These are phyloP conservation scores for Ceratosolen solmsi DNA, from an alignment of 1,140 invertebrate species.

Conservation along the genomic window DNA sequence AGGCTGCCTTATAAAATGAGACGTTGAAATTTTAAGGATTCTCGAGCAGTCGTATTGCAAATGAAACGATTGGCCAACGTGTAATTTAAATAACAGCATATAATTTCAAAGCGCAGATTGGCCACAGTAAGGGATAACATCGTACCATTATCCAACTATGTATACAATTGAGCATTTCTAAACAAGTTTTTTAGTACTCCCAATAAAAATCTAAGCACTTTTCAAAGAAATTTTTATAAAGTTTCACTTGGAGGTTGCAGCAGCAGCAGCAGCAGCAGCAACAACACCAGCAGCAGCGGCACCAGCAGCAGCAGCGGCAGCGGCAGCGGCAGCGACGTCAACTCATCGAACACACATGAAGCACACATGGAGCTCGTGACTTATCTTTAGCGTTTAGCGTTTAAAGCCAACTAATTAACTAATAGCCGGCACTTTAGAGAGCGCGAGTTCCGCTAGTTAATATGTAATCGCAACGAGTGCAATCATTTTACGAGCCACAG, in stretches of 20 bases:
- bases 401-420: conserved; percentile 26
- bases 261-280: too few relatives aligned
- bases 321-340: too few relatives aligned
- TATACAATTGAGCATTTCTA: conserved; percentile 3
- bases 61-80: conserved; percentile 29
- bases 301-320: too few relatives aligned
- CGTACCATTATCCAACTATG: background rate
- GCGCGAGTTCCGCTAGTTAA: conserved; percentile 29
- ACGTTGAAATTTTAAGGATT: background rate
- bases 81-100: conserved; percentile 30
- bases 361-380: background rate
- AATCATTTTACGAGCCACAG: conserved; percentile 23
- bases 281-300: too few relatives aligned
- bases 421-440: conserved; percentile 22
- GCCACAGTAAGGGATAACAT: background rate
- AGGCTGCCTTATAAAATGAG: background rate
- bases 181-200: background rate
- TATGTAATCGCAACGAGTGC: conserved; percentile 34
- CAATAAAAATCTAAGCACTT: background rate
- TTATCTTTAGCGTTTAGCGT: background rate
- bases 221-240: conserved; percentile 18
- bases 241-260: too few relatives aligned
- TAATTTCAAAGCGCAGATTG: conserved; percentile 22
- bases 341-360: background rate
- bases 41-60: background rate